Percentiles rank a stretch among this genome's conserved stretches.
Evolutionary conservation across 2,888 invertebrate genomes (phyloP).

Genomic region (Escarpia spicata): DNA sequence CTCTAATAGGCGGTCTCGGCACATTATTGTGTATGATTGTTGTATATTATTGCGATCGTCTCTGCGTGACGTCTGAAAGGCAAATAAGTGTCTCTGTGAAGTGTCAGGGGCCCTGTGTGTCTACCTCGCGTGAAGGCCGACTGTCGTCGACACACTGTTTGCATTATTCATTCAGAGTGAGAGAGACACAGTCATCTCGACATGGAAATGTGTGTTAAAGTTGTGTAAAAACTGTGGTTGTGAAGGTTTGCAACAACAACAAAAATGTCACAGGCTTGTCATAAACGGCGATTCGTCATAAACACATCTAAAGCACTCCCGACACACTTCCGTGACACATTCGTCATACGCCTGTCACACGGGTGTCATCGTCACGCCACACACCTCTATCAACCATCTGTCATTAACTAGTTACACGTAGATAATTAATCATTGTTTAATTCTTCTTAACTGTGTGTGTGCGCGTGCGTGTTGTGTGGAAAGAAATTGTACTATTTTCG

Average conservation of each 20-base stretch:
- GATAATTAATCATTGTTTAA: neutral
- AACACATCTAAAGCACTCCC: neutral
- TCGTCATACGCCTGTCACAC: neutral
- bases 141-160: neutral
- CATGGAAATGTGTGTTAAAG: neutral
- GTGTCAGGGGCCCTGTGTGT: neutral
- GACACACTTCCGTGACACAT: neutral
- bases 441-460: neutral
- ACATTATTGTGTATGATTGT: slow-evolving; percentile 6
- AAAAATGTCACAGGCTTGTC: neutral
- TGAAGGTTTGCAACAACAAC: neutral
- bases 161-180: neutral
- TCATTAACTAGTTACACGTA: neutral
- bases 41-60: slow-evolving; percentile 6
- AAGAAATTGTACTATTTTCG: too few relatives aligned
- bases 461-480: neutral
- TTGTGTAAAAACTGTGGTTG: neutral
- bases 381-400: too few relatives aligned
- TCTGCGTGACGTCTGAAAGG: neutral
- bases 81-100: neutral
- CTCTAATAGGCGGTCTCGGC: neutral
- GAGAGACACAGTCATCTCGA: neutral
- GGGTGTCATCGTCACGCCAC: neutral
- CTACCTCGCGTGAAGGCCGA: neutral
- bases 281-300: neutral